These are phyloP conservation scores for Muscicapa comitata DNA, from an alignment of 2,797 vertebrate genomes.

Conservation along the genomic window DNA sequence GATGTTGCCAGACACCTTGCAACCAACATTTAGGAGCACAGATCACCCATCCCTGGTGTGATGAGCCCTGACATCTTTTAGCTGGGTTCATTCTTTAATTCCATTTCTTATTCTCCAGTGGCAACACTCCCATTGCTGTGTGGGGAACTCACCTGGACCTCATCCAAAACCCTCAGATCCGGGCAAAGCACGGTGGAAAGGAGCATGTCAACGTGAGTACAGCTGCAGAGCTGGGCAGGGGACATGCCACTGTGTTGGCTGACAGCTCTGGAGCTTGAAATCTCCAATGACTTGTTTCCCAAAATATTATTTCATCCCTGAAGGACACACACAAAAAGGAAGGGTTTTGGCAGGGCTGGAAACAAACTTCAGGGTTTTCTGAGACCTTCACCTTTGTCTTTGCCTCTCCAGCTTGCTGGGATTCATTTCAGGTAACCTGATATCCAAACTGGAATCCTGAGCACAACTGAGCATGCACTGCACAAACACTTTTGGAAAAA, in stretches of 20 bases:
- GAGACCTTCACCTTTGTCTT: not conserved
- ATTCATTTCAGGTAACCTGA: not conserved
- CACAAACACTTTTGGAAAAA: not conserved
- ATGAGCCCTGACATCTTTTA: not conserved
- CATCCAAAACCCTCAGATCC: constrained; percentile 94
- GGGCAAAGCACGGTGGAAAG: constrained; percentile 90
- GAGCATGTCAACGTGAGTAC: constrained; percentile 92
- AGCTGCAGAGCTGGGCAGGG: not conserved
- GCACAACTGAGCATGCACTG: not conserved
- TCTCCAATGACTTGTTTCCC: not conserved
- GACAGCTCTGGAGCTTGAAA: not conserved
- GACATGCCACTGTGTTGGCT: rapidly evolving
- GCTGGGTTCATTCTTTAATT: not conserved
- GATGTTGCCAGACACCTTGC: not conserved
- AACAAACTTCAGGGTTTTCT: not conserved
- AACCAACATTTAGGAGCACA: not conserved
- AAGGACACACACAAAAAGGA: not conserved
- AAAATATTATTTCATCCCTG: not conserved
- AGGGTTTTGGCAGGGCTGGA: not conserved
- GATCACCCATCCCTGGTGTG: not conserved
- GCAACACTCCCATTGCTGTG: constrained; percentile 92
- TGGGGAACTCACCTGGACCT: constrained; percentile 96
- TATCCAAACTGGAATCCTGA: not conserved
- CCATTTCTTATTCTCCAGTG: constrained; percentile 73
- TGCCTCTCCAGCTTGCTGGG: not conserved